A percentile compares a stretch with the other conserved stretches of the same genome.
Conservation (phyloP, 2,888 invertebrate species). For the Halictus ligatus region DNA sequence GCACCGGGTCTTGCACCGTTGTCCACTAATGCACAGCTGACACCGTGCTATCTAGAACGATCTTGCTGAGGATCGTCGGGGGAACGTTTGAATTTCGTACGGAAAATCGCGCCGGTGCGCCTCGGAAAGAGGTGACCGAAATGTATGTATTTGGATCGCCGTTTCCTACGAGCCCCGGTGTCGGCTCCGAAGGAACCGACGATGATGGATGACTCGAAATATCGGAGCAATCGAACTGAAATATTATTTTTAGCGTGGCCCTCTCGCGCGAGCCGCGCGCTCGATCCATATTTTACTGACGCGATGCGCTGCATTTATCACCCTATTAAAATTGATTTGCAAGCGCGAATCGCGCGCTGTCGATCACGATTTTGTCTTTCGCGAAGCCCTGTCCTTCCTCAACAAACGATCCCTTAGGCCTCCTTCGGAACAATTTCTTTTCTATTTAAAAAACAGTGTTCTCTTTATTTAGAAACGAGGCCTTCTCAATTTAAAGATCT, state of each 20-base stretch:
- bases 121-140: conserved; percentile 36
- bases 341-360: conserved; percentile 46
- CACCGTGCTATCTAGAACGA: background rate
- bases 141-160: conserved; percentile 67
- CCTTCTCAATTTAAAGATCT: background rate
- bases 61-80: background rate
- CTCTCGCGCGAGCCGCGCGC: conserved; percentile 37
- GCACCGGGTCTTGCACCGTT: background rate
- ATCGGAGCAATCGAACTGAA: conserved; percentile 69
- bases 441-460: background rate
- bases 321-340: conserved; percentile 56
- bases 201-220: conserved; percentile 83
- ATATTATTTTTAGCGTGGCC: conserved; percentile 71
- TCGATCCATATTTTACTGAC: conserved; percentile 62
- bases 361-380: conserved; percentile 10
- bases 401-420: background rate
- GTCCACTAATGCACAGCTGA: conserved; percentile 8
- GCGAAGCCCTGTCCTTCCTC: background rate
- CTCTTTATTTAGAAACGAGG: background rate
- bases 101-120: conserved; percentile 45
- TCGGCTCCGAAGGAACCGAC: conserved; percentile 76
- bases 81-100: conserved; percentile 43
- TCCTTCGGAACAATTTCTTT: background rate
- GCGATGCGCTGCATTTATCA: conserved; percentile 66
- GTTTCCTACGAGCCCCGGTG: conserved; percentile 59